phyloP scores from a whole-genome alignment of 1,140 invertebrate species.

The Protaetia brevitarsis region DNA sequence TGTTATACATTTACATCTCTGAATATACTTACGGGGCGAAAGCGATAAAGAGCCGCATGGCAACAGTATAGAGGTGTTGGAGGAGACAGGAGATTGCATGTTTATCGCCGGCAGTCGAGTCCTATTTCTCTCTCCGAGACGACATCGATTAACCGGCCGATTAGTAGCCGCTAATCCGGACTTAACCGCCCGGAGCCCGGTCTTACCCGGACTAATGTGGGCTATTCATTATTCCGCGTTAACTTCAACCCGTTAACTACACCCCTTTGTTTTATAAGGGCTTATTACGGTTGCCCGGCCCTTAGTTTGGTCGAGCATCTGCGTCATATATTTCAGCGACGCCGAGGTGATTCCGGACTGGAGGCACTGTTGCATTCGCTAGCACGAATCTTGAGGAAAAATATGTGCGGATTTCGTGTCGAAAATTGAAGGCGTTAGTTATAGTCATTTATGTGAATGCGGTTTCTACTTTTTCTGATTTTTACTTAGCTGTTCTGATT shows the following conservation, averaged over 20 bases:
- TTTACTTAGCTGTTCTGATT: no score
- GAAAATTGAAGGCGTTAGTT: no score
- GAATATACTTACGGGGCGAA: no score
- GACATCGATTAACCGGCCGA: constrained; percentile 31
- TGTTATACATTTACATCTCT: no score
- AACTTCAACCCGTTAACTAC: constrained; percentile 26
- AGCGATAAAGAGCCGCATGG: neutral
- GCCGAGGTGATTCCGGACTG: neutral
- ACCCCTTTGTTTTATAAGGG: constrained; percentile 28
- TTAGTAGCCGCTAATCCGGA: constrained; percentile 30
- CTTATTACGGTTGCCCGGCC: constrained; percentile 17
- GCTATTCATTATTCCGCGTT: constrained; percentile 27
- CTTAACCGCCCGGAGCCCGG: constrained; percentile 27
- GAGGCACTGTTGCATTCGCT: neutral
- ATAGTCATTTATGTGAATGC: no score
- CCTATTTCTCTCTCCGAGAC: constrained; percentile 24
- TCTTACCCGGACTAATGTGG: constrained; percentile 31
- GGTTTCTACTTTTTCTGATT: neutral
- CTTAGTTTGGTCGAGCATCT: constrained; percentile 17
- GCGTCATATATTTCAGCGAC: neutral
- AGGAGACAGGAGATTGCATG: neutral
- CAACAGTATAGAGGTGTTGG: neutral
- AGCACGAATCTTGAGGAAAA: no score
- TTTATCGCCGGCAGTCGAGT: constrained; percentile 9
- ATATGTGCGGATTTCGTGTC: no score